phyloP scores from a whole-genome alignment of 2,888 invertebrate genomes.

The Troides helena region DNA sequence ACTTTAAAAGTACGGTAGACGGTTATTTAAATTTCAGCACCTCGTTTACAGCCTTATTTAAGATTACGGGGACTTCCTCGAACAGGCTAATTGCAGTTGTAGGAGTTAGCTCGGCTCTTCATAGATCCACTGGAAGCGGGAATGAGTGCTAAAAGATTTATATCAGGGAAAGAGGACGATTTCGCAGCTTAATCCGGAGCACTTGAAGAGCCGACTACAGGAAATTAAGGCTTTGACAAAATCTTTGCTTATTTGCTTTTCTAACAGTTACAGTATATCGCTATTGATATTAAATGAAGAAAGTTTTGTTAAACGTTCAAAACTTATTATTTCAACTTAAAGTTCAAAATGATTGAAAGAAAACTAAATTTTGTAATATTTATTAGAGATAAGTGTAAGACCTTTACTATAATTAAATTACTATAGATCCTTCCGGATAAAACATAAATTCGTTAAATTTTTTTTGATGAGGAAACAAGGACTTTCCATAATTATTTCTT shows the following conservation, averaged over 20 bases:
- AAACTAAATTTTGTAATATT: no score
- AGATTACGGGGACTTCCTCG: conserved; percentile 64
- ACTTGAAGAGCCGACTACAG: conserved; percentile 42
- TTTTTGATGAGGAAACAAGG: no score
- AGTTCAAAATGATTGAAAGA: no score
- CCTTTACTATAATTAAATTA: no score
- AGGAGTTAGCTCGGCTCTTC: conserved; percentile 62
- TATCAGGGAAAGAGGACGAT: conserved; percentile 62
- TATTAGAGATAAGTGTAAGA: no score
- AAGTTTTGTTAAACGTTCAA: background rate
- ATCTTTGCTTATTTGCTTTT: conserved; percentile 21
- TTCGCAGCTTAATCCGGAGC: conserved; percentile 51
- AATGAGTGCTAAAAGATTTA: conserved; percentile 78
- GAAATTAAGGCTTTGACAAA: conserved; percentile 68
- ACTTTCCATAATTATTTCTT: no score
- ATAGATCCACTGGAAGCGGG: conserved; percentile 62
- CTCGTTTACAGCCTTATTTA: conserved; percentile 53
- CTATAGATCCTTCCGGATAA: no score
- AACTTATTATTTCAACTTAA: background rate
- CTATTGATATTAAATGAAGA: background rate
- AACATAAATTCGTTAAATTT: no score
- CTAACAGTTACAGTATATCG: background rate
- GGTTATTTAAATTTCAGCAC: conserved; percentile 49
- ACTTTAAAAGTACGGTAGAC: conserved; percentile 35
- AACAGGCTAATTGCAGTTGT: conserved; percentile 75